Evolutionary conservation across 1,140 invertebrate genomes (phyloP).

Genomic region (Neotoxoptera formosana): DNA sequence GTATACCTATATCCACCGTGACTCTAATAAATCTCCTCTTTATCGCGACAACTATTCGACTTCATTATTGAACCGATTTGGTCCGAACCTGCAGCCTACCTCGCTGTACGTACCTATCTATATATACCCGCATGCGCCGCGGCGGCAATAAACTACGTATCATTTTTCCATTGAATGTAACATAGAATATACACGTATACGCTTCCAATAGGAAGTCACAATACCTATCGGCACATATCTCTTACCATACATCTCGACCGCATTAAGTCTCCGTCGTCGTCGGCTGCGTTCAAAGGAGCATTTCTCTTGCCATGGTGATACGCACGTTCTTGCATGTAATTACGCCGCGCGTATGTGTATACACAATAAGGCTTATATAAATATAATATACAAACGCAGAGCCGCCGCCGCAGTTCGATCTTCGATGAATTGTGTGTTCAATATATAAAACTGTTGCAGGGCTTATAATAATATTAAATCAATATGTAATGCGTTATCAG

Average conservation of each 20-base stretch:
- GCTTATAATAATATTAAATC: neutral
- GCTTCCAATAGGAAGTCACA: conserved; percentile 5
- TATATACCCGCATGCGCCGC: neutral
- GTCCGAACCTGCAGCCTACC: neutral
- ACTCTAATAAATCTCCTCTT: neutral
- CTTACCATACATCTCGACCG: neutral
- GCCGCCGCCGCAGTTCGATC: neutral
- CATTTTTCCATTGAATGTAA: neutral
- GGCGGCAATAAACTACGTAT: neutral
- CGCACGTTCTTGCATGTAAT: neutral
- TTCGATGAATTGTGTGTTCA: neutral
- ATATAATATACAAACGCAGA: neutral
- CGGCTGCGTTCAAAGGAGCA: neutral
- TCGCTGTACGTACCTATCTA: neutral
- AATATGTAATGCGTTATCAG: neutral
- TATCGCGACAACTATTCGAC: conserved; percentile 9
- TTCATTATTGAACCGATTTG: conserved; percentile 6
- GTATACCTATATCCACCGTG: neutral
- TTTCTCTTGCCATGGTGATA: neutral
- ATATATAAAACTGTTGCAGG: neutral
- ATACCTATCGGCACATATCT: conserved; percentile 1
- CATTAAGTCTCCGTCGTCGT: neutral
- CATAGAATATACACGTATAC: neutral
- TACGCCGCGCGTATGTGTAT: neutral
- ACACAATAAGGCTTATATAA: neutral